Evolutionary conservation across 2,888 invertebrate species (phyloP).

Genomic region (Neoitamus cyanurus): DNA sequence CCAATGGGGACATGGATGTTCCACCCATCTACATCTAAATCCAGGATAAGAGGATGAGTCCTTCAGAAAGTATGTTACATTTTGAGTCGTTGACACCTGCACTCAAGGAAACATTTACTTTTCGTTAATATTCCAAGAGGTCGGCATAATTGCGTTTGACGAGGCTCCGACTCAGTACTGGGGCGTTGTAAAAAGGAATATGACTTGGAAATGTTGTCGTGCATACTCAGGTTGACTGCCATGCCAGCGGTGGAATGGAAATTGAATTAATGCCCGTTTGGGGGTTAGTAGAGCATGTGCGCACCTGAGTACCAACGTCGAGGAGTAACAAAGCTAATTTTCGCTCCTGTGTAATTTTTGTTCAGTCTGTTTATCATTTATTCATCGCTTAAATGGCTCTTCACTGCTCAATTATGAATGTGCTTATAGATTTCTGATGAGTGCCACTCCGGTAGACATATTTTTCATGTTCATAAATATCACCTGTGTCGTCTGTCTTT

Average conservation of each 20-base stretch:
- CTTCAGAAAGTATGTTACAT: conserved; percentile 1
- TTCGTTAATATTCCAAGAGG: conserved; percentile 1
- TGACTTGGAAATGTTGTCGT: neutral
- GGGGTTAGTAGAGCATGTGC: neutral
- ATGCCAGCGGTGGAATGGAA: neutral
- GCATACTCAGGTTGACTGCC: neutral
- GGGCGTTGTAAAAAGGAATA: neutral
- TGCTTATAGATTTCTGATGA: neutral
- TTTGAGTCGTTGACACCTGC: conserved; percentile 1
- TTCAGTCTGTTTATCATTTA: neutral
- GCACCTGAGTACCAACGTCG: neutral
- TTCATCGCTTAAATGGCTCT: neutral
- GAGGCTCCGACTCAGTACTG: neutral
- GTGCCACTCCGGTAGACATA: neutral
- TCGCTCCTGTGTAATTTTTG: neutral
- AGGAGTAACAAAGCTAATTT: neutral
- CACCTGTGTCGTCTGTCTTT: too few relatives aligned
- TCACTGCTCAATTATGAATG: neutral
- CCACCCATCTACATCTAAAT: neutral
- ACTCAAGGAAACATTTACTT: conserved; percentile 5
- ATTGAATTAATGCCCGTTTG: neutral
- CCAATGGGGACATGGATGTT: neutral
- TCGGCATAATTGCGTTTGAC: neutral
- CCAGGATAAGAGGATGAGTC: neutral
- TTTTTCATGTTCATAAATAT: neutral